Evolutionary conservation across 2,113 vertebrate species (phyloP).

Genomic region (Lichenostomus cassidix): DNA sequence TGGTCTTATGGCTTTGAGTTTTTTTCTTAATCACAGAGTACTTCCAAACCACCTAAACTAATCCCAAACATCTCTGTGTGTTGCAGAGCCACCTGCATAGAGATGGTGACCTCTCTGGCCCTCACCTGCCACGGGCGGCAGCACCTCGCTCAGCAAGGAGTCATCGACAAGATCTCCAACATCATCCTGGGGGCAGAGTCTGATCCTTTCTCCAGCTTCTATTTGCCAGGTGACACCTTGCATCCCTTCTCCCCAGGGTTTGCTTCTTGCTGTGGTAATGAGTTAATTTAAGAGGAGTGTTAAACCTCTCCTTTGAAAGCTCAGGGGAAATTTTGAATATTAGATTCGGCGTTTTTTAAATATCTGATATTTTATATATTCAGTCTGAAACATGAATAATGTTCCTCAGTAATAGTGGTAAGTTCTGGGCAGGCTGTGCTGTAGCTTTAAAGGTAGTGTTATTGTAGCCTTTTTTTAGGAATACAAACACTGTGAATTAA

Average conservation of each 20-base stretch:
- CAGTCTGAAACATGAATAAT: accelerated
- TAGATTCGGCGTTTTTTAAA: not conserved
- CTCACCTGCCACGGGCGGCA: constrained; percentile 85
- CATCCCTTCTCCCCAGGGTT: not conserved
- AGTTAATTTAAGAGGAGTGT: accelerated
- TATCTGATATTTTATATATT: too few species aligned
- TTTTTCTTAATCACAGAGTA: accelerated
- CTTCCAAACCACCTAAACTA: not conserved
- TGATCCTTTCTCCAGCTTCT: constrained; percentile 90
- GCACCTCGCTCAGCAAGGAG: constrained; percentile 88
- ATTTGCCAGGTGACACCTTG: constrained; percentile 84
- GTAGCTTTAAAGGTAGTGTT: not conserved
- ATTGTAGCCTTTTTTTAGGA: not conserved
- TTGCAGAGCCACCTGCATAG: constrained; percentile 87
- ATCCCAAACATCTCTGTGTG: not conserved
- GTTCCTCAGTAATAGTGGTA: not conserved
- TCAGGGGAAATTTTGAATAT: not conserved
- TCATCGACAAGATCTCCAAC: constrained; percentile 90
- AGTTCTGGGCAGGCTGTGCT: not conserved
- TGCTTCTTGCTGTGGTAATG: not conserved
- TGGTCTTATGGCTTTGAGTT: accelerated
- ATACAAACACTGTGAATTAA: not conserved
- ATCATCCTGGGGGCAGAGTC: constrained; percentile 90
- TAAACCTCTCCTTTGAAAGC: not conserved
- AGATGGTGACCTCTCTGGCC: constrained; percentile 90